phyloP scores from a whole-genome alignment of 2,888 invertebrate species.

The Coleophora flavipennella region DNA sequence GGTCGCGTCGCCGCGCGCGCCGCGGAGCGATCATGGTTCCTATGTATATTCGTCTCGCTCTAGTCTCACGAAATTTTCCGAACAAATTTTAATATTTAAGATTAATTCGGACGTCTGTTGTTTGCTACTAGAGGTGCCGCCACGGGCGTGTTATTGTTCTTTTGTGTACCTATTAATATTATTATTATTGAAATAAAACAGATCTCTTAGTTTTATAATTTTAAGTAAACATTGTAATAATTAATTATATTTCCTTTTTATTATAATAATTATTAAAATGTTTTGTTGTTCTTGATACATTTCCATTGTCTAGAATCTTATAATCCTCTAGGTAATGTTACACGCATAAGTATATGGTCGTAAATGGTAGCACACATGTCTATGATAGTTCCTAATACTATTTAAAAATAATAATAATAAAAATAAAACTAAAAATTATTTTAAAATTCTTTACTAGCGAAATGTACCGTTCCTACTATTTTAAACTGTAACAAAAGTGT shows the following conservation, averaged over 20 bases:
- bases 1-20: constrained; percentile 58
- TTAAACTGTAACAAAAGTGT: constrained; percentile 55
- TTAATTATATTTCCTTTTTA: constrained; percentile 20
- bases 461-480: constrained; percentile 72
- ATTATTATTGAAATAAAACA: constrained; percentile 1
- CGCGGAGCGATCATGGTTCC: constrained; percentile 73
- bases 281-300: constrained; percentile 31
- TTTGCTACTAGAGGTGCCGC: constrained; percentile 62
- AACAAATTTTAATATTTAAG: constrained; percentile 73
- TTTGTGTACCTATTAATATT: constrained; percentile 27
- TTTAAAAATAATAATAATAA: constrained; percentile 11
- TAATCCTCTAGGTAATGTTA: constrained; percentile 43
- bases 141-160: constrained; percentile 65
- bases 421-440: constrained; percentile 61
- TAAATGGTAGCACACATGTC: constrained; percentile 62
- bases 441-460: constrained; percentile 69
- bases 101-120: constrained; percentile 72
- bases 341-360: constrained; percentile 59
- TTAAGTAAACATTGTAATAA: constrained; percentile 27
- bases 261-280: constrained; percentile 39
- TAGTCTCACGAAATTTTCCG: constrained; percentile 73
- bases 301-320: constrained; percentile 26
- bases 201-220: constrained; percentile 31
- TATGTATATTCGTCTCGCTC: constrained; percentile 74
- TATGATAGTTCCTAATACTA: constrained; percentile 73